Base-by-base conservation (phyloP, 1,140 invertebrate species). In the Papilio polytes region DNA sequence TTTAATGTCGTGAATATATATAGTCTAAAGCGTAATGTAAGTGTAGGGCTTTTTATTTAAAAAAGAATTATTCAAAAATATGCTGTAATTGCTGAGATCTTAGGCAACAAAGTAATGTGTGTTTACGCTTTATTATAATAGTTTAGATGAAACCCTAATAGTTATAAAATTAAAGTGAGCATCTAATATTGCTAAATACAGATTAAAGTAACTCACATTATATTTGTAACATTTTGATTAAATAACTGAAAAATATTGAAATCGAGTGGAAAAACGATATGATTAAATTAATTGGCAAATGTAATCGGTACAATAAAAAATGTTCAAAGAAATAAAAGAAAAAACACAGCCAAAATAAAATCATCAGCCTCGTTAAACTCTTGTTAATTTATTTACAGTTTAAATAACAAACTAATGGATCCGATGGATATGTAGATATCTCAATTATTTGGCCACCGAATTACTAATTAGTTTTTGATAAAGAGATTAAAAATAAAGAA, bases 391-490 rank as follows among this genome's bases (percentile, higher is more conserved):
- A 44, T 63, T 78, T 63, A 6, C 36, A 78, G 76, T 59, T 78
- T 63, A 78, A 78, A 78, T 66, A 63, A 36, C 31, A 63, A 78
- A 78, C 76, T 78, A 63, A 78, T 78, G 53, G 18, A 63, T 15
- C 36, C 74, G 26, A 36, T 36, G 13, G 53, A 44, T 56, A 63
- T 78, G 56, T 44, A 44, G 76, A 41, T 78, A 46, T 78, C 76
- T 78, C 56, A 78, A 78, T 78, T 78, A 78, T 63, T 66, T 63
- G 31, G 36, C 76, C 53, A 63, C 36, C n/a, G 56, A 56, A 59
- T 78, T 56, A 63, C 76, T 63, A 63, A 78, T 63, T 63, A 78
- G 77, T 78, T 78, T 78, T 51, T 74, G 53, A 78, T 78, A 63
- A 66, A 66, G 10, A 66, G n/a, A 66, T 63, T 44, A 46, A 41